Base-by-base conservation (phyloP, 1,140 invertebrate species). In the Drosophila virilis region DNA sequence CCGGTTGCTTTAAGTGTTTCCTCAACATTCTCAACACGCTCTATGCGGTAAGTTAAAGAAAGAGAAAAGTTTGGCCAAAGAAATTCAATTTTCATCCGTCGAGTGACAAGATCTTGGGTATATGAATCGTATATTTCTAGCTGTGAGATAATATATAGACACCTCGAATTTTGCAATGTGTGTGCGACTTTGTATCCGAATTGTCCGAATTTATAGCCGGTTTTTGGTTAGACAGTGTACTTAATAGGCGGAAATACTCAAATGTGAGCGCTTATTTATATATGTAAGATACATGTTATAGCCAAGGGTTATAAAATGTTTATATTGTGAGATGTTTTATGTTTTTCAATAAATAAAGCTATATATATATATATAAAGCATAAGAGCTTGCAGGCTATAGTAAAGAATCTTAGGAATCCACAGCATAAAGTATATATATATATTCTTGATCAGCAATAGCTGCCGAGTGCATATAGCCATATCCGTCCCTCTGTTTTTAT, bases 1-100 rank as follows among this genome's bases (percentile, higher is more conserved):
- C 89, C 35, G 88, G 74, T 22, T 78, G 74, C 33, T 71, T 85
- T 13, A 91, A 91, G 77, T 91, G 83, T 58, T 72, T 90, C 17
- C 73, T 91, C 6, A 91, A 85, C 60, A 73, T 69, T 3, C 61
- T 91, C 9, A 91, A 85, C 46, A 82, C 79, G 17, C 17, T 90
- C 6, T 64, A 76, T 58, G 88, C 74, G 69, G 89, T 91, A 80
- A 91, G 89, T 74, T 55, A 45, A 15, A 28, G 13, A 43, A n/a
- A 13, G 22, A 13, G 8, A 13, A 22, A 13, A 43, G 12, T 42
- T 32, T 28, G 5, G 22, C 22, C 22, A 5, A 28, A n/a, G 2
- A 32, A 4, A 13, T 33, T 9, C 8, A 5, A 42, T 13, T 32
- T 22, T 7, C 2, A 17, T 3, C 40, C 7, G 12, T 2, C n/a